phyloP scores from a whole-genome alignment of 2,113 vertebrate species.

The Capreolus pygargus region DNA sequence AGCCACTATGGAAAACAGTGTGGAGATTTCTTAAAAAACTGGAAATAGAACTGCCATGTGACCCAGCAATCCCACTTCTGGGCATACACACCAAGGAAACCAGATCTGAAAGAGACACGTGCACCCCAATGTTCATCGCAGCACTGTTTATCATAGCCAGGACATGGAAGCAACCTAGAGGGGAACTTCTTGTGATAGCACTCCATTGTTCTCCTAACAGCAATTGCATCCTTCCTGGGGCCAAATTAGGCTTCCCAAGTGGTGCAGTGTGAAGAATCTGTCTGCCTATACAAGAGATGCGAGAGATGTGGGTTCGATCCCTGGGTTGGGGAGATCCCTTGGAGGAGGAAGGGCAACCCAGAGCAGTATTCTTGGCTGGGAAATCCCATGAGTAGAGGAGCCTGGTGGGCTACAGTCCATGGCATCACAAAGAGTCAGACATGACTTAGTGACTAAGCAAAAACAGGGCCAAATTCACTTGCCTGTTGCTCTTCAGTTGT shows the following conservation, averaged over 20 bases:
- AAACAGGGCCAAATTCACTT: neutral
- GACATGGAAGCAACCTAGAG: no score
- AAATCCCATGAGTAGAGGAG: neutral
- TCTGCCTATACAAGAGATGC: neutral
- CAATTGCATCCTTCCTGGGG: neutral
- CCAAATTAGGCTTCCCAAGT: neutral
- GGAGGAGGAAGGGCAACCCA: neutral
- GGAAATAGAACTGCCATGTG: no score
- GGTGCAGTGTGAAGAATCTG: neutral
- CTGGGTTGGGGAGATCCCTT: neutral
- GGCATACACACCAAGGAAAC: no score
- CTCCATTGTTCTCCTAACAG: neutral
- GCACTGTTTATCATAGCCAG: no score
- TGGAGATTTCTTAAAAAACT: no score
- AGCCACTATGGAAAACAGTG: no score
- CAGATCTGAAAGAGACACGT: no score
- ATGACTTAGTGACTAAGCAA: neutral
- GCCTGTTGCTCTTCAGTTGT: neutral
- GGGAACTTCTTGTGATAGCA: neutral
- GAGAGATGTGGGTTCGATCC: neutral
- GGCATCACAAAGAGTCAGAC: neutral
- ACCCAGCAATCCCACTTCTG: no score
- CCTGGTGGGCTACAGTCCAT: neutral
- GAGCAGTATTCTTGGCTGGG: neutral
- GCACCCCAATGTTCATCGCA: no score